Evolutionary conservation across 2,888 invertebrate genomes (phyloP), one percentile per base, ranked within the genome.

Genomic region (Cylloceria caligata): DNA sequence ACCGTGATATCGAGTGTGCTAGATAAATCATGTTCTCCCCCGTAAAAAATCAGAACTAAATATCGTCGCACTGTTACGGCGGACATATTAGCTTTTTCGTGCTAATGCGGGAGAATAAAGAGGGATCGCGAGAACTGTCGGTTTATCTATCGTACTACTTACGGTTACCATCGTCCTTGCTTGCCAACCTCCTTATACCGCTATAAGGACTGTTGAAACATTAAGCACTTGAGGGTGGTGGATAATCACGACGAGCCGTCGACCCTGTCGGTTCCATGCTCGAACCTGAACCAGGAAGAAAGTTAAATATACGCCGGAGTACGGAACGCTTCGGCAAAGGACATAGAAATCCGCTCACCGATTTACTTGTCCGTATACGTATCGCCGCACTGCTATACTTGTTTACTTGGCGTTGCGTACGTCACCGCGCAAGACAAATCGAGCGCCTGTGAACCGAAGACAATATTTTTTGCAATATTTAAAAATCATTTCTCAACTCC

Each of bases 191-290:
- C 87, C 88, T 89, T 86, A 80, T 84, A 83, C 74, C 79, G 71
- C 87, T 88, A 88, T 5, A 45, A 89, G 88, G 88, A 89, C 89
- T 89, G 89, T 87, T 84, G 85, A 72, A 85, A 80, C 85, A 85
- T 79, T 86, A 88, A 88, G 88, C 87, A 83, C 85, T 86, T 84
- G 39, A 75, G 55, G 81, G 76, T 13, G 21, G 24, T 49, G 7
- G 49, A 49, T 24, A 49, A 49, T 49, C 49, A 49, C 49, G 21
- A 49, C 45, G 72, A 81, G 62, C 60, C 65, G 60, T 71, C 80
- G 81, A 76, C 67, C 67, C 76, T 81, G 75, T 68, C 55, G 39
- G 69, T 73, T 64, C 80, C 81, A 81, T 84, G 86, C 85, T 86
- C 85, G 86, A 87, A 88, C 84, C 88, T 86, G 88, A 88, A 88